Evolutionary conservation across 2,113 vertebrate genomes (phyloP), one percentile per base, ranked within the genome.

Genomic region (Gambusia holbrooki): DNA sequence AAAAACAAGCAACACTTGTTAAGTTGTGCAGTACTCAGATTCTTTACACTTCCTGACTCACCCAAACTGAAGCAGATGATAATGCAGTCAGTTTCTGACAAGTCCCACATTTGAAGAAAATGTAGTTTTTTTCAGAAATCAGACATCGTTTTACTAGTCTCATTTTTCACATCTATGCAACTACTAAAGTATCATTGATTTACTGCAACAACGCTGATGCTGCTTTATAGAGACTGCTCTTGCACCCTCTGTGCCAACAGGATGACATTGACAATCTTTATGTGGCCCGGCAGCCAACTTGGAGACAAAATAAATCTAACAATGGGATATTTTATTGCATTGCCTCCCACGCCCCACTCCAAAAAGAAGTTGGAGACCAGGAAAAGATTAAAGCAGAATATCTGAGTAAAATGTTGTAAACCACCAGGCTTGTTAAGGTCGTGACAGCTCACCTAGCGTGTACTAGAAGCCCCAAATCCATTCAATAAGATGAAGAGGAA

Each of bases 401-500:
- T 80, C 73, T 65, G 74, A 82, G 82, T 72, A 79, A 86, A 74
- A 80, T 45, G 71, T 71, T 90, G 84, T 92, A 93, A 92, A 92
- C 83, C 89, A 83, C 84, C 74, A 40, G 85, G 88, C 85, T 86
- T 90, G 88, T 92, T 92, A 90, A 88, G 91, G 73, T 77, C 82
- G 71, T 92, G 91, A 92, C 92, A 92, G 92, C 79, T 85, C 84
- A 90, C 88, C 87, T 90, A 88, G 76, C 14, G 35, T 71, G 40
- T 76, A 86, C 89, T 80, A 84, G 65, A 86, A 81, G 77, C 70
- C 73, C 81, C 40, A 58, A 84, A 81, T 85, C 84, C 83, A 93
- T 90, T 93, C 81, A 83, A 83, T 86, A 92, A 90, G 87, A 91
- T 74, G 77, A 89, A 92, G 81, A 81, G 83, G 82, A 91, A 89